phyloP scores from a whole-genome alignment of 2,797 vertebrate species.

The Morus bassanus region DNA sequence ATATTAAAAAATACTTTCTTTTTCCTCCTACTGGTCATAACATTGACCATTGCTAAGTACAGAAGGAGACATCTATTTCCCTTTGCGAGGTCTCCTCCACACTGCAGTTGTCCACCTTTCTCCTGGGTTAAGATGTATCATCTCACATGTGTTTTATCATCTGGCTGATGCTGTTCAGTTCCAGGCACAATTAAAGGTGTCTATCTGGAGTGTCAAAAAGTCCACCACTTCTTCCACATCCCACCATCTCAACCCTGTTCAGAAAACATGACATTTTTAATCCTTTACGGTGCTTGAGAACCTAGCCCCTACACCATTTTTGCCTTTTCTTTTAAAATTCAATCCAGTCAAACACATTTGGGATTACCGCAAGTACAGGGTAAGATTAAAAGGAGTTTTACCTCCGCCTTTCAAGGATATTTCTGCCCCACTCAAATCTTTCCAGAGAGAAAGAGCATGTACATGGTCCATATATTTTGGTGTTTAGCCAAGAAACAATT shows the following conservation, averaged over 20 bases:
- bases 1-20: not conserved
- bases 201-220: not conserved
- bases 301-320: not conserved
- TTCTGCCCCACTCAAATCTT: not conserved
- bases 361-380: not conserved
- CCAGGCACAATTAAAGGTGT: not conserved
- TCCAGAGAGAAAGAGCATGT: fast-evolving
- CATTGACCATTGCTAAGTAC: not conserved
- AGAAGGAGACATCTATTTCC: not conserved
- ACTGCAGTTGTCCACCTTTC: not conserved
- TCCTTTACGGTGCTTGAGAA: not conserved
- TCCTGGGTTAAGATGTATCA: not conserved
- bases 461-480: fast-evolving
- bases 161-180: not conserved
- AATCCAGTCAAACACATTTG: not conserved
- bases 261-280: fast-evolving
- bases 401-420: not conserved
- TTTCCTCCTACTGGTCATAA: not conserved
- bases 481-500: not conserved
- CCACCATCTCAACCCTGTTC: fast-evolving
- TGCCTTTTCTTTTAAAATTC: not conserved
- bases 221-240: not conserved
- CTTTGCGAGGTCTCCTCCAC: not conserved
- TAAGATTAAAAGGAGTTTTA: not conserved
- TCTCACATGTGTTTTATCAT: fast-evolving